These are phyloP conservation scores for Macropis europaea DNA, from an alignment of 2,888 invertebrate species.

Conservation along the genomic window DNA sequence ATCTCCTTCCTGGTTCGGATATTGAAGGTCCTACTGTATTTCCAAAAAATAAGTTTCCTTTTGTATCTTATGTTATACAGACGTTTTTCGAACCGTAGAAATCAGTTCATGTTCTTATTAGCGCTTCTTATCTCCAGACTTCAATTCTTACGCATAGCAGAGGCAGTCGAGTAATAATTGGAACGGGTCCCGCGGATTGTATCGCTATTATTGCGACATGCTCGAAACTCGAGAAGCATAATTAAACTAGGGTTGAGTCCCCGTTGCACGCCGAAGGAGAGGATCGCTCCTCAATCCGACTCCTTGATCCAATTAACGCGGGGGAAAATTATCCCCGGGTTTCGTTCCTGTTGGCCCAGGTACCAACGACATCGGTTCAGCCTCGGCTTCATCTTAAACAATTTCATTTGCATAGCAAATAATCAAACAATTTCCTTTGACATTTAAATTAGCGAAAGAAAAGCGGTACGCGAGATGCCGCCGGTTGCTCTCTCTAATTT, in stretches of 20 bases:
- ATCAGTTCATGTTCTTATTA: no score
- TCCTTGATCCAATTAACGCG: constrained; percentile 79
- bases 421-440: constrained; percentile 79
- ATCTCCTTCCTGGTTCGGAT: no score
- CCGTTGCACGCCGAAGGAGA: constrained; percentile 64
- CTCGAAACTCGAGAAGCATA: constrained; percentile 70
- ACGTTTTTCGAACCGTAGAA: no score
- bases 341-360: constrained; percentile 51
- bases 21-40: no score
- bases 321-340: constrained; percentile 74
- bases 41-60: no score
- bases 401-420: constrained; percentile 79
- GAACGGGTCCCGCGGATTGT: constrained; percentile 53
- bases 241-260: constrained; percentile 73
- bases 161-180: constrained; percentile 31
- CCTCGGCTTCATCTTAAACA: constrained; percentile 72
- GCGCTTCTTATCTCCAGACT: background rate
- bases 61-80: no score
- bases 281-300: constrained; percentile 74
- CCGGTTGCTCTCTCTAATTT: constrained; percentile 68
- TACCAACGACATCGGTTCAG: constrained; percentile 52
- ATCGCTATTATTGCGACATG: constrained; percentile 72
- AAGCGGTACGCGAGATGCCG: constrained; percentile 48
- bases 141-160: background rate
- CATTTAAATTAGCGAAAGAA: constrained; percentile 75